Conservation (phyloP, 2,797 vertebrate genomes). For the Agapornis canus region DNA sequence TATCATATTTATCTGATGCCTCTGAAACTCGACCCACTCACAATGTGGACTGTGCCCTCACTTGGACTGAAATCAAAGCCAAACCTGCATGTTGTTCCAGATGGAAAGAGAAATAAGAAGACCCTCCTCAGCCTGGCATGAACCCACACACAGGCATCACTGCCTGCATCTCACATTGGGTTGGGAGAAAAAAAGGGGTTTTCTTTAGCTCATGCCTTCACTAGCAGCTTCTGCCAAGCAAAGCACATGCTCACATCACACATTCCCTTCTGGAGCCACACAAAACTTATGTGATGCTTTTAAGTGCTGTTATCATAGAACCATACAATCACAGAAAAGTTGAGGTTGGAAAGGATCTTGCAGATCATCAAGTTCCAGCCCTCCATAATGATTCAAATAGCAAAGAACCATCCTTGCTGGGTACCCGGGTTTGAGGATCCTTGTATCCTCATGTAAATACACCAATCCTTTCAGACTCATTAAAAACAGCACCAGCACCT, state of each 20-base stretch:
- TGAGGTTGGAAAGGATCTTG: not conserved
- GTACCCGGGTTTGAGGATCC: not conserved
- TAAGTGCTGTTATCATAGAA: accelerated
- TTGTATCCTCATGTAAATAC: accelerated
- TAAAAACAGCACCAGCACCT: not conserved
- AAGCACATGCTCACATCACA: not conserved
- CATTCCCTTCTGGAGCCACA: not conserved
- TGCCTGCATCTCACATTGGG: accelerated
- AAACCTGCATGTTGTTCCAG: accelerated
- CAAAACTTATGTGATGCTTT: not conserved
- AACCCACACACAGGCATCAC: not conserved
- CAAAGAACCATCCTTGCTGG: not conserved
- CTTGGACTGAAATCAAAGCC: not conserved
- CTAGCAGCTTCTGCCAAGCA: not conserved
- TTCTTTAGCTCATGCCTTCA: not conserved
- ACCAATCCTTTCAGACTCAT: not conserved
- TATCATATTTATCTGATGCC: not conserved
- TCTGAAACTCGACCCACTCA: not conserved
- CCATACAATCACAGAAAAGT: not conserved
- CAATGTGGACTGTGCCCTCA: accelerated
- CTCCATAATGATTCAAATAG: not conserved
- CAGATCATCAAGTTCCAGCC: not conserved
- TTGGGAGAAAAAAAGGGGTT: not conserved
- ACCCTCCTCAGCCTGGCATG: not conserved
- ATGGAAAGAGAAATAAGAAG: not conserved